Evolutionary conservation across 2,888 invertebrate genomes (phyloP).

Genomic region (Onthophagus sagittarius): DNA sequence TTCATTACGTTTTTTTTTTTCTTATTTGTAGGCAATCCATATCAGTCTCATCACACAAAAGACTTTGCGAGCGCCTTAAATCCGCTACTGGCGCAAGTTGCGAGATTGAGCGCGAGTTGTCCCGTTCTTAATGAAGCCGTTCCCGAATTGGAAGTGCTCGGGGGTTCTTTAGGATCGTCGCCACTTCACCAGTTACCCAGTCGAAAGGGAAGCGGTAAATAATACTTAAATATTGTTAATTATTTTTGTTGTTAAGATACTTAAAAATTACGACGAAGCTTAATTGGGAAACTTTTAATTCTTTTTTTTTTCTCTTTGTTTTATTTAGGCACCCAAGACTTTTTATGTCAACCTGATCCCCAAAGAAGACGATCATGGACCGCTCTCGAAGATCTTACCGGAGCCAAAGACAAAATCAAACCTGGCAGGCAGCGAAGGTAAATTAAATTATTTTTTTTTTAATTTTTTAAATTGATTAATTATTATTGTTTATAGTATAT

Average conservation of each 20-base stretch:
- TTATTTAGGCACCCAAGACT: slow-evolving; percentile 44
- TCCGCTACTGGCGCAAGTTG: slow-evolving; percentile 45
- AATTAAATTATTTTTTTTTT: slow-evolving; percentile 14
- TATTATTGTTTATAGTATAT: slow-evolving; percentile 53
- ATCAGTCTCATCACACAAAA: slow-evolving; percentile 34
- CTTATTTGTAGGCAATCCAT: slow-evolving; percentile 27
- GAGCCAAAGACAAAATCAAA: slow-evolving; percentile 54
- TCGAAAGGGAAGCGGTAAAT: slow-evolving; percentile 60
- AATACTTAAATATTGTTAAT: background rate
- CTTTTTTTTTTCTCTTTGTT: background rate
- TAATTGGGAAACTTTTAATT: background rate
- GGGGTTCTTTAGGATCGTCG: slow-evolving; percentile 49
- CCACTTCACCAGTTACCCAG: slow-evolving; percentile 54
- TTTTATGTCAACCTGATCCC: slow-evolving; percentile 48
- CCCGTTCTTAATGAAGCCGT: slow-evolving; percentile 62
- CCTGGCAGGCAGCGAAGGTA: slow-evolving; percentile 54
- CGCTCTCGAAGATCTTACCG: slow-evolving; percentile 69
- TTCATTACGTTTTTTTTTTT: background rate
- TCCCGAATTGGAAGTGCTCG: slow-evolving; percentile 45
- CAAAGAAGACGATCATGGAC: slow-evolving; percentile 79
- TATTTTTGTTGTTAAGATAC: background rate
- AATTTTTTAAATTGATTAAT: slow-evolving; percentile 7
- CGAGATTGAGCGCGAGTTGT: slow-evolving; percentile 69
- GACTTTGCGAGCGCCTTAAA: slow-evolving; percentile 45
- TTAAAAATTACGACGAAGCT: background rate